These are phyloP conservation scores for Danio jaintianensis DNA, from an alignment of 2,797 vertebrate genomes.

Conservation along the genomic window DNA sequence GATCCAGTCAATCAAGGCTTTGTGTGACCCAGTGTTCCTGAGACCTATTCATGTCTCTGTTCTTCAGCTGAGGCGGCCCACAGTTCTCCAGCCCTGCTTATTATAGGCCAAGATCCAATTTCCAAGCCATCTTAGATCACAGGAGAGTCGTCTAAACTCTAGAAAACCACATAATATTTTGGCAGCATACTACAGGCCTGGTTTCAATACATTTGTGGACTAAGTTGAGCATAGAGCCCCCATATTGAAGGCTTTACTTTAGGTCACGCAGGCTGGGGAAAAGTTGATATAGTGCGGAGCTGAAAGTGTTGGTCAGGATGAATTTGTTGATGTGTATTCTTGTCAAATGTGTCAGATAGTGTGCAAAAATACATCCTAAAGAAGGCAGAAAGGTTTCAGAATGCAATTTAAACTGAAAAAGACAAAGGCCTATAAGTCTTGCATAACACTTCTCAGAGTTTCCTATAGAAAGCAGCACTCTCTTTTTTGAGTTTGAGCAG, in stretches of 20 bases:
- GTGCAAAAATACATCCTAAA: constrained; percentile 1
- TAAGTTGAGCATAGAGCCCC: constrained; percentile 77
- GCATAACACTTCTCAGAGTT: constrained; percentile 18
- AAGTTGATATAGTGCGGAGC: constrained; percentile 79
- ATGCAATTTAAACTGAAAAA: constrained; percentile 6
- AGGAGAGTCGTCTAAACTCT: constrained; percentile 74
- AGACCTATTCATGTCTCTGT: constrained; percentile 50
- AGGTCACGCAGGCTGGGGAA: constrained; percentile 79
- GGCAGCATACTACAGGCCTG: constrained; percentile 80
- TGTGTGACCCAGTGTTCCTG: constrained; percentile 57
- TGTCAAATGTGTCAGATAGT: constrained; percentile 26
- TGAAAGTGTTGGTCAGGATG: constrained; percentile 63
- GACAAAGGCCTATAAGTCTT: constrained; percentile 4
- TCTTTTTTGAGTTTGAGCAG: not conserved
- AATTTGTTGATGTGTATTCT: constrained; percentile 6
- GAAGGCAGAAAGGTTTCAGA: not conserved
- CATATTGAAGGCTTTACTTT: constrained; percentile 79
- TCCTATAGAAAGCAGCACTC: constrained; percentile 9
- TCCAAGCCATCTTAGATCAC: constrained; percentile 79
- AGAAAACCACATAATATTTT: constrained; percentile 79
- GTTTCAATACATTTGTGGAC: constrained; percentile 83
- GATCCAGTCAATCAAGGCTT: constrained; percentile 66
- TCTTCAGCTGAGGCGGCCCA: constrained; percentile 56
- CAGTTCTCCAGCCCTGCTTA: constrained; percentile 59
- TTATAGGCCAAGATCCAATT: constrained; percentile 70